Evolutionary conservation across 2,888 invertebrate genomes (phyloP).

Genomic region (Lithophane leautieri): DNA sequence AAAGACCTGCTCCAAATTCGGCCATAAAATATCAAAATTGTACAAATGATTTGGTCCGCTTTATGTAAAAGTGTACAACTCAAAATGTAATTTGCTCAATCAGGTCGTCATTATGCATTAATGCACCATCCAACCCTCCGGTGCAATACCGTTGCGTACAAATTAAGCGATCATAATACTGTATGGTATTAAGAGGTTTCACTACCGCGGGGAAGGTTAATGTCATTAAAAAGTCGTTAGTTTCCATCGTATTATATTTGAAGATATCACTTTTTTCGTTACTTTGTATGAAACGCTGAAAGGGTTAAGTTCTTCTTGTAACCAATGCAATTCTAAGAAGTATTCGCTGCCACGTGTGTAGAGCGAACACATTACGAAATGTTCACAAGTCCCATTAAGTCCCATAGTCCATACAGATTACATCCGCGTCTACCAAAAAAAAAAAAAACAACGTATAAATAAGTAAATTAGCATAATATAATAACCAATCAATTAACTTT

Average conservation of each 20-base stretch:
- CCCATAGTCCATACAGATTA: not conserved
- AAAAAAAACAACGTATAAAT: conserved; percentile 50
- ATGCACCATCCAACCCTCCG: conserved; percentile 38
- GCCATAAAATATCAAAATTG: conserved; percentile 19
- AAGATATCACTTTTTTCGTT: conserved; percentile 11
- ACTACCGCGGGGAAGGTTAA: conserved; percentile 61
- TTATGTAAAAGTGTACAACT: conserved; percentile 20
- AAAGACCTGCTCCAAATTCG: not conserved
- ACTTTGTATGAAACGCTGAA: not conserved
- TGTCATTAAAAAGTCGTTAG: conserved; percentile 69
- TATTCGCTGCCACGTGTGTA: not conserved
- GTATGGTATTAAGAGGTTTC: conserved; percentile 62
- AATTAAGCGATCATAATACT: conserved; percentile 70
- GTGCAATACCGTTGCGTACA: conserved; percentile 51
- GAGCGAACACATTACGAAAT: conserved; percentile 11
- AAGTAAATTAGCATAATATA: conserved; percentile 54
- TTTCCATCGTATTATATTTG: conserved; percentile 39
- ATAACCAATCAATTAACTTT: conserved; percentile 47
- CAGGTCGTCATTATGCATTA: conserved; percentile 35
- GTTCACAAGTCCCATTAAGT: conserved; percentile 18
- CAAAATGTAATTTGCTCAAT: conserved; percentile 31
- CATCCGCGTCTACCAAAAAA: conserved; percentile 56
- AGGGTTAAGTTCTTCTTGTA: not conserved
- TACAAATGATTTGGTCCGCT: conserved; percentile 5
- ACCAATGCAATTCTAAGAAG: not conserved